phyloP scores from a whole-genome alignment of 2,113 vertebrate species.

The Epinephelus cyanopodus region DNA sequence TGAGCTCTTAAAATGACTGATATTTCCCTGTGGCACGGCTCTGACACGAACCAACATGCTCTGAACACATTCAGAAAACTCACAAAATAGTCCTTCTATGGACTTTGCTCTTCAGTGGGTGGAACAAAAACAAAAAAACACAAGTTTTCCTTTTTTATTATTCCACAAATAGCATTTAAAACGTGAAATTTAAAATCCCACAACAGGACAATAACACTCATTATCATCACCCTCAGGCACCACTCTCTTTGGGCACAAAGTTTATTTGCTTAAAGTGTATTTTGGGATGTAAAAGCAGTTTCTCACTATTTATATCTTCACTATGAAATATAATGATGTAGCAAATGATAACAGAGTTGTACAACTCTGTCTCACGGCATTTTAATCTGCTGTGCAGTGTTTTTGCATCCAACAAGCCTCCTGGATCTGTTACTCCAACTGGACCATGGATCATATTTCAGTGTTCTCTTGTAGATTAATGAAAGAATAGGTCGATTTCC shows the following conservation, averaged over 20 bases:
- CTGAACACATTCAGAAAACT: background rate
- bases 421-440: no score
- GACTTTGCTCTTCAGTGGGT: background rate
- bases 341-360: background rate
- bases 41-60: background rate
- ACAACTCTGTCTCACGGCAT: no score
- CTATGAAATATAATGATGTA: slow-evolving; percentile 5
- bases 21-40: background rate
- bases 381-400: background rate
- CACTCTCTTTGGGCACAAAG: background rate
- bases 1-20: background rate
- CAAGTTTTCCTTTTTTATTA: background rate
- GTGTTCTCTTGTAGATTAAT: no score
- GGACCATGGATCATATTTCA: no score
- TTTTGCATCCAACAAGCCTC: no score
- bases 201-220: background rate
- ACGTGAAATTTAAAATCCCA: background rate
- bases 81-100: background rate
- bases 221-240: no score
- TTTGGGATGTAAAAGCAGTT: background rate
- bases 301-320: background rate
- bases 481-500: no score
- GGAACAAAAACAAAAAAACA: background rate
- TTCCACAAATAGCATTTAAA: background rate
- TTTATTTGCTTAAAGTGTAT: background rate